Conservation (phyloP, 1,140 invertebrate species). For the Drosophila sp. region DNA sequence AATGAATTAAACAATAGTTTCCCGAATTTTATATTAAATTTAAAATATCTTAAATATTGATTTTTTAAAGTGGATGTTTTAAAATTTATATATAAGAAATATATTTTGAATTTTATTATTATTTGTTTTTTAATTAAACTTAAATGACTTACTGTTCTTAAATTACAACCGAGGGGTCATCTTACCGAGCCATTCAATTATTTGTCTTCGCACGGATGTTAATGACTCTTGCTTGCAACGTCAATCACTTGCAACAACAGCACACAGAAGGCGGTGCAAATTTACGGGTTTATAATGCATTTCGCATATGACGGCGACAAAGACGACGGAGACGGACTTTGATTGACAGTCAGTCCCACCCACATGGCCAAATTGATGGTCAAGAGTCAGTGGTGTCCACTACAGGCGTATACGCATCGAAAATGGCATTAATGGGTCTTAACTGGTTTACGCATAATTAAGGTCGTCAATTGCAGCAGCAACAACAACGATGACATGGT, state of each 20-base stretch:
- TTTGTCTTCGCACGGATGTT: slow-evolving; percentile 18
- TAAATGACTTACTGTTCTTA: too few species aligned
- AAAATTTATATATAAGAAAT: too few species aligned
- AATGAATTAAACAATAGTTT: too few species aligned
- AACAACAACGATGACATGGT: slow-evolving; percentile 5
- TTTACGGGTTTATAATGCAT: slow-evolving; percentile 53
- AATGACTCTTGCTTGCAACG: slow-evolving; percentile 32
- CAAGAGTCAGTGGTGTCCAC: slow-evolving; percentile 14
- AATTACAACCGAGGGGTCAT: background rate
- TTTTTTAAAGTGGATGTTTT: too few species aligned
- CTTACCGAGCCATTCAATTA: slow-evolving; percentile 2
- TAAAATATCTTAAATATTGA: too few species aligned
- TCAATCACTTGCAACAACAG: slow-evolving; percentile 27
- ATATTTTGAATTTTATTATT: background rate
- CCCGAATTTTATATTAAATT: too few species aligned
- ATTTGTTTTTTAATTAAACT: too few species aligned
- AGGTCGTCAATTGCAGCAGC: slow-evolving; percentile 48
- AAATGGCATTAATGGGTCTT: slow-evolving; percentile 75
- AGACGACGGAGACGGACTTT: slow-evolving; percentile 27
- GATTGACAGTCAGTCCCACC: slow-evolving; percentile 43
- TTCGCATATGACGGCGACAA: slow-evolving; percentile 39
- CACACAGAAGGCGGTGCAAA: slow-evolving; percentile 38
- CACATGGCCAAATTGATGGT: background rate
- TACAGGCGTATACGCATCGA: slow-evolving; percentile 36
- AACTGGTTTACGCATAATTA: slow-evolving; percentile 75